A percentile compares a stretch with the other conserved stretches of the same genome.
Conservation (phyloP, 2,888 invertebrate species). For the Abscondita cerata region DNA sequence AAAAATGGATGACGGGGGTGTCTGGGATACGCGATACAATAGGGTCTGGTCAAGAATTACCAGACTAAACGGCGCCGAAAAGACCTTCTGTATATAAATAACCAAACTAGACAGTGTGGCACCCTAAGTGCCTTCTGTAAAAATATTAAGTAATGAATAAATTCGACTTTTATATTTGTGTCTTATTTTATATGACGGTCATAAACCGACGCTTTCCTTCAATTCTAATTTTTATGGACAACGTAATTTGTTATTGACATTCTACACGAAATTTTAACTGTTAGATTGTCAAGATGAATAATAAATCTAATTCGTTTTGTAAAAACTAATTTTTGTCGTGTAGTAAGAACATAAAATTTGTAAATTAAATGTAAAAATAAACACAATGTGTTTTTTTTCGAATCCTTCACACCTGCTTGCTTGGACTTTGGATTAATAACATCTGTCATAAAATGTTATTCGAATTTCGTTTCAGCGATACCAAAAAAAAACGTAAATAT, state of each 20-base stretch:
- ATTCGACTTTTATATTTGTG: conserved; percentile 19
- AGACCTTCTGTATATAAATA: conserved; percentile 29
- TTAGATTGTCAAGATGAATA: too few relatives aligned
- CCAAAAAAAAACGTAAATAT: too few relatives aligned
- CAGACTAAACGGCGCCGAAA: conserved; percentile 46
- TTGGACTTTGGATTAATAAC: too few relatives aligned
- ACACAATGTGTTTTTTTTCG: too few relatives aligned
- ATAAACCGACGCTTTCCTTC: conserved; percentile 6
- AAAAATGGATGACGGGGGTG: conserved; percentile 35
- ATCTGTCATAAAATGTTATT: too few relatives aligned
- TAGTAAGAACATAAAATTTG: too few relatives aligned
- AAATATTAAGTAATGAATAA: conserved; percentile 23
- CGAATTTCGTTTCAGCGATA: too few relatives aligned
- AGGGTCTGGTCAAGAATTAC: conserved; percentile 31
- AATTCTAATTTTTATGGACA: conserved; percentile 2
- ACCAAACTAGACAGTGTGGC: conserved; percentile 41
- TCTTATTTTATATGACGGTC: neutral
- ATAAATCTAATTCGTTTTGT: too few relatives aligned
- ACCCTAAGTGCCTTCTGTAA: conserved; percentile 37
- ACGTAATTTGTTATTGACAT: conserved; percentile 3
- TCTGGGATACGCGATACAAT: conserved; percentile 29
- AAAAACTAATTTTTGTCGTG: too few relatives aligned
- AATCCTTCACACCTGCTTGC: too few relatives aligned
- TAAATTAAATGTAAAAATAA: too few relatives aligned
- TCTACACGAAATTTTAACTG: too few relatives aligned